phyloP scores from a whole-genome alignment of 2,797 vertebrate species.

The Sebastes kiyomatsui region DNA sequence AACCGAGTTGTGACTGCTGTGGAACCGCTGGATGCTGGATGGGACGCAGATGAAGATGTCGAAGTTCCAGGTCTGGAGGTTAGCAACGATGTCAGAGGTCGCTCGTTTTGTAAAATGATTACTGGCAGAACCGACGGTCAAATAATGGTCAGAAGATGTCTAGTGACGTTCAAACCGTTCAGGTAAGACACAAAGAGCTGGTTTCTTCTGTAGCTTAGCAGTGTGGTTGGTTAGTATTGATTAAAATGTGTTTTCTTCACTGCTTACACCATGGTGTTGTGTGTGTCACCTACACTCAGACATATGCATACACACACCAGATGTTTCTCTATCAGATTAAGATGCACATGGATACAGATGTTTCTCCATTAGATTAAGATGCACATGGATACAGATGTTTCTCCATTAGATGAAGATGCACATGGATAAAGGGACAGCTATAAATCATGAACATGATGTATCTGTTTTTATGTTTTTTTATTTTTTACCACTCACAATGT shows the following conservation, averaged over 20 bases:
- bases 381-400: slow-evolving; percentile 25
- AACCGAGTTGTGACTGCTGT: neutral
- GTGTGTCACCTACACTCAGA: neutral
- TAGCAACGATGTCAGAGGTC: slow-evolving; percentile 62
- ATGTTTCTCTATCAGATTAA: slow-evolving; percentile 29
- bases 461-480: too few species aligned
- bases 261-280: neutral
- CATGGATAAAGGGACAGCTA: slow-evolving; percentile 2
- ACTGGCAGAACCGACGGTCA: slow-evolving; percentile 88
- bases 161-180: slow-evolving; percentile 94
- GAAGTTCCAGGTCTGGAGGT: slow-evolving; percentile 55
- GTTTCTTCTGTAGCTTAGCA: neutral
- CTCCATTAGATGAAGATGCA: neutral
- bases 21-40: neutral
- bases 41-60: slow-evolving; percentile 47
- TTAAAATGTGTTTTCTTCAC: neutral
- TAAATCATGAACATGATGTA: neutral
- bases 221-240: neutral
- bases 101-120: slow-evolving; percentile 78
- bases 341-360: slow-evolving; percentile 41
- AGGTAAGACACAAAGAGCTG: slow-evolving; percentile 83
- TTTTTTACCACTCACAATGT: too few species aligned
- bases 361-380: slow-evolving; percentile 11
- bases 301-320: slow-evolving; percentile 1
- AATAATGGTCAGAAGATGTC: slow-evolving; percentile 96